A percentile compares a stretch with the other conserved stretches of the same genome.
These are phyloP conservation scores for Butastur rufipennis DNA, from an alignment of 2,113 vertebrate genomes.

Conservation along the genomic window DNA sequence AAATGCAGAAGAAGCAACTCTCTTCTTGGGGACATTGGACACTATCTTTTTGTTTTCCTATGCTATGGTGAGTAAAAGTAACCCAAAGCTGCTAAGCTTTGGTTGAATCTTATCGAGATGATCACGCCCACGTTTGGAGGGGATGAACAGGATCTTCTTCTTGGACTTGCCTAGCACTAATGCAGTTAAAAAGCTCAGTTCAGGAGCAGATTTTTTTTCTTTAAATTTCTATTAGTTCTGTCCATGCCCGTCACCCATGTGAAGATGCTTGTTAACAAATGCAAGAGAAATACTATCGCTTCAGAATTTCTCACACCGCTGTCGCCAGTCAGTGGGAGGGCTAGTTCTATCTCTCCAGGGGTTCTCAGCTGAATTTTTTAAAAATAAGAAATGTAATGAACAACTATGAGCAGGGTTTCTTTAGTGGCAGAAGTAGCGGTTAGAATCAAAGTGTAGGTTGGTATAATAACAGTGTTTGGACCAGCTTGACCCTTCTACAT, in stretches of 20 bases:
- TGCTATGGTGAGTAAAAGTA: slow-evolving; percentile 84
- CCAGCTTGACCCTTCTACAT: neutral
- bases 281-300: neutral
- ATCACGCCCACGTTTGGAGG: neutral
- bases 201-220: neutral
- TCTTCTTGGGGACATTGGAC: slow-evolving; percentile 90
- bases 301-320: neutral
- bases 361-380: neutral
- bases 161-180: neutral
- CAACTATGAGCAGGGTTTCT: neutral
- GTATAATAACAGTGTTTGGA: neutral
- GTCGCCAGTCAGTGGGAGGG: neutral
- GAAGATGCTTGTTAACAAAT: neutral
- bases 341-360: neutral
- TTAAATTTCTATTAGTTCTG: neutral
- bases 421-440: neutral
- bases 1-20: slow-evolving; percentile 81
- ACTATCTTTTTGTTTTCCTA: slow-evolving; percentile 96
- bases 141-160: neutral
- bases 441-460: neutral
- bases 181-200: neutral
- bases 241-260: neutral
- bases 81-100: neutral
- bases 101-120: neutral
- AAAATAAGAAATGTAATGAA: neutral